Base-by-base conservation (phyloP, 2,797 vertebrate species). In the Parotocinclus haroldoi region DNA sequence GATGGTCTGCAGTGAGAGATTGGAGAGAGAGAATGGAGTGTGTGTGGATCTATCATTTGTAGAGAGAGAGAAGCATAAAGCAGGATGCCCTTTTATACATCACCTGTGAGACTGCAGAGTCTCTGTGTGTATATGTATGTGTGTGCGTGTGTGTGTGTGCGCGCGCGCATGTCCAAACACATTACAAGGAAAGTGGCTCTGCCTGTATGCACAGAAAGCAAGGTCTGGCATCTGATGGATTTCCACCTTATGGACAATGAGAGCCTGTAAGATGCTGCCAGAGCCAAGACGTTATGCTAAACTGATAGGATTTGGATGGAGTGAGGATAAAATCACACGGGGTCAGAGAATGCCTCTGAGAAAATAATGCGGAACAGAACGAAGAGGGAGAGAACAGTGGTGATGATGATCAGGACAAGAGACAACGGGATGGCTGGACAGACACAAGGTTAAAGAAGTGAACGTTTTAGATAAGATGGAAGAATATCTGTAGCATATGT, bases 271-370 rank as follows among this genome's bases (percentile, higher is more conserved):
- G 38, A 80, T 49, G 69, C 72, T 78, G 80, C 78, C 77, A 85
- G 80, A 74, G 78, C 63, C 73, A 59, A 66, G 27, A 84, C 71
- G 78, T 78, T 76, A 76, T 76, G 63, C 81, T 77, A 65, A 84
- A 77, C 79, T 44, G 4, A 56, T 75, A 81, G 77, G 79, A 84
- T 81, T 81, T 76, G 66, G 13, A 65, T 62, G 51, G 44, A 72
- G 58, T 78, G 71, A 52, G 79, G 19, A 52, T 38, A 14, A 64
- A 55, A 64, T 45, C 9, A 59, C 11, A 68, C 46, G 66, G 10
- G 39, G 64, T 57, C 48, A 74, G 18, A 36, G 44, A 55, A 10
- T 49, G 18, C 51, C 52, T 42, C 27, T 16, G 11, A 66, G 18
- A 69, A 10, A 56, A 27, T 27, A 46, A 52, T 56, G 12, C 42